Base-by-base conservation (phyloP, 2,113 vertebrate genomes). In the Pluvialis apricaria region DNA sequence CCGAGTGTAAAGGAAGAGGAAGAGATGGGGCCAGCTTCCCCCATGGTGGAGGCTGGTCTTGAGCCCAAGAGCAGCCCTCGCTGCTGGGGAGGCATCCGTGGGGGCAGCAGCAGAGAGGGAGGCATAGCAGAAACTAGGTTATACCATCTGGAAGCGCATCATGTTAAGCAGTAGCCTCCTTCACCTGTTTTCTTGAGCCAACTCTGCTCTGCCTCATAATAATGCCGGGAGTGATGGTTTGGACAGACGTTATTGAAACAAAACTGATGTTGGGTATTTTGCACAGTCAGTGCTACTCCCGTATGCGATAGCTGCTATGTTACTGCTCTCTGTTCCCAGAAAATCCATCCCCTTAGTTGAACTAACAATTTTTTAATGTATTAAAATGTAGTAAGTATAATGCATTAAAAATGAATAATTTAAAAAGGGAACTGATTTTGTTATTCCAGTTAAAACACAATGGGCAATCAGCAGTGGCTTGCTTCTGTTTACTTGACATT, bases 271-370 rank as follows among this genome's bases (percentile, higher is more conserved):
- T 36, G 19, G 18, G 13, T 78, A n/a, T 72, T 94, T 68, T 90
- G 31, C 19, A 49, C 16, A 29, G 10, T 47, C 34, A 44, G 6
- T 7, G 22, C 14, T 38, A 17, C 19, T 44, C 14, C 31, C 1
- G 0, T 40, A 25, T 21, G 10, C 0, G 1, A n/a, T 6, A 75
- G 18, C 4, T 20, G 9, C n/a, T 47, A 16, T 12, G 40, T 22
- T 62, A 58, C 38, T 7, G 6, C 5, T 26, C 17, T 78, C 60
- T 69, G 9, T 64, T 40, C 21, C 49, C 36, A 86, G 42, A 36
- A 82, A 82, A 73, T 34, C 36, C 36, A 86, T 11, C 28, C 40
- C 34, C 16, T 62, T 62, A 62, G 42, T 1, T 71, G 40, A 36
- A 34, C 14, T 68, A 36, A 69, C 13, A 42, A 11, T 15, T 58